These are phyloP conservation scores for Leptocoma aspasia DNA, from an alignment of 2,113 vertebrate species.

Conservation along the genomic window DNA sequence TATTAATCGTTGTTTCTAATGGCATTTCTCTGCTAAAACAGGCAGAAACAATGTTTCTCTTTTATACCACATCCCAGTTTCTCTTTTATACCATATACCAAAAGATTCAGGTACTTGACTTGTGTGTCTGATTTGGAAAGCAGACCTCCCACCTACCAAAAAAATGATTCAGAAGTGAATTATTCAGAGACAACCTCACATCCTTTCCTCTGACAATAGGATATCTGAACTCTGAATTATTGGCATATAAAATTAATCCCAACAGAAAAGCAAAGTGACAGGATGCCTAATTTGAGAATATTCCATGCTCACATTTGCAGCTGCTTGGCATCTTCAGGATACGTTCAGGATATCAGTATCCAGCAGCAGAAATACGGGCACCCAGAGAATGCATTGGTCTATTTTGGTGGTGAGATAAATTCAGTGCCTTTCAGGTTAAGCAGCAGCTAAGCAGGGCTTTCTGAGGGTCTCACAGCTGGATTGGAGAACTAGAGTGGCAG, in stretches of 20 bases:
- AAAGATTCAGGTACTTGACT: background rate
- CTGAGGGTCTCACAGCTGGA: constrained; percentile 1
- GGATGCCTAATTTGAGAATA: background rate
- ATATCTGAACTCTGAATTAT: background rate
- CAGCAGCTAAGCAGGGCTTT: constrained; percentile 9
- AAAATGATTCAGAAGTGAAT: background rate
- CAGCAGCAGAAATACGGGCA: background rate
- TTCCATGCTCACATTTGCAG: background rate
- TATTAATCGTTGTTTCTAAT: background rate
- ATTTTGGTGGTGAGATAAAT: background rate
- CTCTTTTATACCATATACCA: too few relatives aligned
- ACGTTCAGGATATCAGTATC: background rate
- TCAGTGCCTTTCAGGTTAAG: background rate
- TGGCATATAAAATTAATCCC: background rate
- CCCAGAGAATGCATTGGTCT: background rate
- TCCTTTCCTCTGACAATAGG: background rate
- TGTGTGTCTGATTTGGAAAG: background rate
- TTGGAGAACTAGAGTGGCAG: background rate
- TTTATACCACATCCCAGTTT: background rate
- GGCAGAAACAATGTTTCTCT: background rate
- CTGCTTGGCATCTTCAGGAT: background rate
- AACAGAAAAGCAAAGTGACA: background rate
- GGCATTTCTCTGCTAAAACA: background rate
- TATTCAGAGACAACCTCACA: background rate
- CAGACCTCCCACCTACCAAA: background rate